These are phyloP conservation scores for Poeciliopsis turneri DNA, from an alignment of 2,797 vertebrate genomes.

Conservation along the genomic window DNA sequence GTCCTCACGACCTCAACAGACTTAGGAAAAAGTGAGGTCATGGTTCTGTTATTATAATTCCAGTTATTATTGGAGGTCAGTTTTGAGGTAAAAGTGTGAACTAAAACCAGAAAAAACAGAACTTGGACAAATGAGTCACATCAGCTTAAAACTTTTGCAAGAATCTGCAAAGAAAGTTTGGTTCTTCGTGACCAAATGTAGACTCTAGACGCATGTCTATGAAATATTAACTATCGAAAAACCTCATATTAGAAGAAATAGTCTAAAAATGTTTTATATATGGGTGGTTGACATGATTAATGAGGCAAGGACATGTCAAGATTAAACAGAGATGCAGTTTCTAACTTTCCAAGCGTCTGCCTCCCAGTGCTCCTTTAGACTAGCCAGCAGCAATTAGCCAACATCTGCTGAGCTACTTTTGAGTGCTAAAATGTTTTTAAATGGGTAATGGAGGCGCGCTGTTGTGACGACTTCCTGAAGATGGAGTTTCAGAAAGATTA, in stretches of 20 bases:
- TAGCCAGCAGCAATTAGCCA: too few relatives aligned
- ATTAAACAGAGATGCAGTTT: neutral
- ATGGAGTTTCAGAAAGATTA: too few relatives aligned
- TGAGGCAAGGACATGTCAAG: neutral
- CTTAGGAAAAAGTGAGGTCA: slow-evolving; percentile 13
- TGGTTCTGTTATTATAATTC: slow-evolving; percentile 4
- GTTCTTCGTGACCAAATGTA: neutral
- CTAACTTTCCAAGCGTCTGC: too few relatives aligned
- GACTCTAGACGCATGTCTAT: neutral
- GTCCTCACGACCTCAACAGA: neutral
- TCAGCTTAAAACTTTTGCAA: neutral
- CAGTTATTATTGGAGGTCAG: neutral
- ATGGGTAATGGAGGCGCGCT: too few relatives aligned
- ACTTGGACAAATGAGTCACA: neutral
- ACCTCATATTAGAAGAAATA: neutral
- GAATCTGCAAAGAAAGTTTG: neutral
- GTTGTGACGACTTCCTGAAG: too few relatives aligned
- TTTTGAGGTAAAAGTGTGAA: neutral
- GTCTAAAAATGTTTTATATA: neutral
- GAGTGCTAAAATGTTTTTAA: too few relatives aligned
- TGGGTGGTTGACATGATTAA: neutral
- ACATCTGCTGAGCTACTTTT: too few relatives aligned
- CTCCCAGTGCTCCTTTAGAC: too few relatives aligned
- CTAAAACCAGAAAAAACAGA: neutral
- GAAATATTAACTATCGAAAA: neutral